Evolutionary conservation across 92 coral and sea anemone species (phyloP).

Genomic region (Phenganax stokvisi): DNA sequence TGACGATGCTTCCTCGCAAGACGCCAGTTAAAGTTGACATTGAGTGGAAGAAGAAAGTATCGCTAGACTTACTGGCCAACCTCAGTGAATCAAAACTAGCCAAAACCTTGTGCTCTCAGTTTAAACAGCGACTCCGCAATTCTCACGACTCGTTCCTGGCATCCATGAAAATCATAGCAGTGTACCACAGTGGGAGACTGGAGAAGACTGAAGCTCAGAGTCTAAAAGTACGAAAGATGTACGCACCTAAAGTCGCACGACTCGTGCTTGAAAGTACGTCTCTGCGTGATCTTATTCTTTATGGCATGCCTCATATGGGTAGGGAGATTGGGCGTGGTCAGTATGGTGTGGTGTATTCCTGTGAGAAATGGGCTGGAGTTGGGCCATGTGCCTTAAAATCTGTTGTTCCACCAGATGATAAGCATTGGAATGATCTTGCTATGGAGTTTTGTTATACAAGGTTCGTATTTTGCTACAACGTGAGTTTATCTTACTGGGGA

Average conservation of each 20-base stretch:
- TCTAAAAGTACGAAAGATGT: conserved; percentile 75
- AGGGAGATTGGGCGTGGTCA: conserved; percentile 99
- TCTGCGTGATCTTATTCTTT: conserved; percentile 82
- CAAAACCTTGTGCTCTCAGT: conserved; percentile 84
- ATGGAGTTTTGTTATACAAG: conserved; percentile 92
- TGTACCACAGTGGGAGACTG: conserved; percentile 82
- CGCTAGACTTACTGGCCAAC: conserved; percentile 85
- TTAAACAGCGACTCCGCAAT: conserved; percentile 72
- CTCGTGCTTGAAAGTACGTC: conserved; percentile 92
- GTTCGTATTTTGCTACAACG: conserved; percentile 26
- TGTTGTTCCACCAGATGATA: conserved; percentile 99
- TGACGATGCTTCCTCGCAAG: conserved; percentile 85
- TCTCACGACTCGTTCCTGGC: conserved; percentile 90
- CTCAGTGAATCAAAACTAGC: conserved; percentile 93
- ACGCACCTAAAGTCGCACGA: conserved; percentile 96
- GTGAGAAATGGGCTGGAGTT: conserved; percentile 97
- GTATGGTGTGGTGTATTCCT: conserved; percentile 94
- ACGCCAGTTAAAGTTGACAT: conserved; percentile 85
- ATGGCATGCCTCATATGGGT: conserved; percentile 95
- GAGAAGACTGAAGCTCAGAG: conserved; percentile 89
- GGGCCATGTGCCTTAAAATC: conserved; percentile 97
- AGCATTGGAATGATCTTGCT: conserved; percentile 98
- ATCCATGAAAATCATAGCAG: conserved; percentile 67
- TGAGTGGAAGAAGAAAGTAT: conserved; percentile 82
- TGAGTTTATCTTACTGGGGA: background rate